These are phyloP conservation scores for Drosophila anomelani DNA, from an alignment of 2,888 invertebrate genomes.

Conservation along the genomic window DNA sequence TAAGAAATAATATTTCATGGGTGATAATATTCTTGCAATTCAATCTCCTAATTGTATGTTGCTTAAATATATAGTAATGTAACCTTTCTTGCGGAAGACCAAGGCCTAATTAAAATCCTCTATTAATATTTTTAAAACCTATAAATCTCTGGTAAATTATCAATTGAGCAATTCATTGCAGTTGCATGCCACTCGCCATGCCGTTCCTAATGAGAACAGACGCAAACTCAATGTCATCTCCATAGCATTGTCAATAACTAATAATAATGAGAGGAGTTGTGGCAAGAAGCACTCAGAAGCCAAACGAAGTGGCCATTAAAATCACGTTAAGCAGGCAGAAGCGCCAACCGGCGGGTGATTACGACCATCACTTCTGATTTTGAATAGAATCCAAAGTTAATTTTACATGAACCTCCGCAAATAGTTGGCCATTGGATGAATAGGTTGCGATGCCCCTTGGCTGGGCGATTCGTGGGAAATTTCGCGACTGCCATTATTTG, in stretches of 20 bases:
- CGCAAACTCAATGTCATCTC: constrained; percentile 65
- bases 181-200: constrained; percentile 39
- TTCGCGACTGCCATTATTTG: constrained; percentile 73
- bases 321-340: constrained; percentile 66
- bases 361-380: constrained; percentile 66
- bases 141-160: constrained; percentile 42
- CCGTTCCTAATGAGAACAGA: constrained; percentile 40
- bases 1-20: no score
- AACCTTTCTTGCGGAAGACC: neutral
- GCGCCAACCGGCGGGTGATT: constrained; percentile 53
- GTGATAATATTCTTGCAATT: neutral
- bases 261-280: constrained; percentile 23
- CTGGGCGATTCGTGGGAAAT: constrained; percentile 70
- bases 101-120: neutral
- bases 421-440: constrained; percentile 40
- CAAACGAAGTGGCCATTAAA: constrained; percentile 66
- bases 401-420: constrained; percentile 55
- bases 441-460: constrained; percentile 46
- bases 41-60: neutral
- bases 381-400: constrained; percentile 73
- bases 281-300: constrained; percentile 18
- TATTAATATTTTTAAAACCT: neutral
- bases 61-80: no score
- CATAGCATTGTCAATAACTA: constrained; percentile 21
- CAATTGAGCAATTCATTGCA: constrained; percentile 60